Conservation (phyloP, 2,888 invertebrate genomes). For the Leptinotarsa juncta region DNA sequence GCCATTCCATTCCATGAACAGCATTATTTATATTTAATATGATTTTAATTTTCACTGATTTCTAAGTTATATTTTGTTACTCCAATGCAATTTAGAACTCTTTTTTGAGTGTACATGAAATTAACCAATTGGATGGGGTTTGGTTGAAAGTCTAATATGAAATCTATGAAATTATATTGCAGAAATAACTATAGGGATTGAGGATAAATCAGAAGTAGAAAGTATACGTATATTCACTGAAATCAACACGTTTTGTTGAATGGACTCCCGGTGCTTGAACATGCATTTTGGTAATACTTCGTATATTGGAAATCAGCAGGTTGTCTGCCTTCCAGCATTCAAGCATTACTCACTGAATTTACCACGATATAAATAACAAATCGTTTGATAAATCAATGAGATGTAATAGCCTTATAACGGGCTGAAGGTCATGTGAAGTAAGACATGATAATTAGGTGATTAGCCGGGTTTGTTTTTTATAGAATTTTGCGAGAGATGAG, state of each 20-base stretch:
- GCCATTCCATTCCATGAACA: too few species aligned
- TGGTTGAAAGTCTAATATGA: too few species aligned
- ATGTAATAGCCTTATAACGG: slow-evolving; percentile 54
- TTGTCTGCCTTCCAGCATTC: slow-evolving; percentile 1
- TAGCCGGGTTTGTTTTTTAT: slow-evolving; percentile 46
- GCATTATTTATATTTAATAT: too few species aligned
- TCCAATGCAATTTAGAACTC: too few species aligned
- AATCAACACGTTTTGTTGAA: background rate
- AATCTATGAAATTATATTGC: too few species aligned
- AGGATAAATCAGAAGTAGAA: too few species aligned
- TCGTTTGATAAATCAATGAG: slow-evolving; percentile 28
- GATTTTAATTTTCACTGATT: too few species aligned
- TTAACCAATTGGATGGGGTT: too few species aligned
- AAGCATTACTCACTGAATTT: slow-evolving; percentile 7
- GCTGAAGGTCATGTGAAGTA: slow-evolving; percentile 56
- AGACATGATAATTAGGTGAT: slow-evolving; percentile 45
- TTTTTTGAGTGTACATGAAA: too few species aligned
- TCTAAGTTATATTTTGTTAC: too few species aligned
- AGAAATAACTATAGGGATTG: too few species aligned
- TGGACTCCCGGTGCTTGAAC: background rate
- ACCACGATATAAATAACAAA: slow-evolving; percentile 14
- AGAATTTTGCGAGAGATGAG: slow-evolving; percentile 50
- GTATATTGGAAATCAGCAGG: background rate
- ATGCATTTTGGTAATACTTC: background rate
- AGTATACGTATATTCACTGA: too few species aligned